These are phyloP conservation scores for Drosophila bunnanda DNA, from an alignment of 2,888 invertebrate species.

Conservation along the genomic window DNA sequence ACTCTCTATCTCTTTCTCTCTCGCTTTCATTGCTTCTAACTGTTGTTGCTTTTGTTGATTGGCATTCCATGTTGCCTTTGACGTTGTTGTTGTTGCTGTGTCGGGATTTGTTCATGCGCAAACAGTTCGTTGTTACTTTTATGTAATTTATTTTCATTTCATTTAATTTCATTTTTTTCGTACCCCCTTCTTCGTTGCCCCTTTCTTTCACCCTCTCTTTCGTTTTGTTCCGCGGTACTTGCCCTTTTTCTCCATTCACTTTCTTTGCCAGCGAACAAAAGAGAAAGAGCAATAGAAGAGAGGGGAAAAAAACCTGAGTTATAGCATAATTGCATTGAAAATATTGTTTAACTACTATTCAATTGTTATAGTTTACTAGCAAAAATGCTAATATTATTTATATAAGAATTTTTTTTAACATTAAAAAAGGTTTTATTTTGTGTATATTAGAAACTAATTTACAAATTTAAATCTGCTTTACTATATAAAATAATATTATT, in stretches of 20 bases:
- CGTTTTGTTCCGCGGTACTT: slow-evolving; percentile 17
- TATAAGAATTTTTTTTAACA: too few relatives aligned
- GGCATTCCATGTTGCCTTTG: slow-evolving; percentile 33
- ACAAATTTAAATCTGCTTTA: too few relatives aligned
- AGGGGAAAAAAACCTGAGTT: slow-evolving; percentile 1
- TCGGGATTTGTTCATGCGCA: slow-evolving; percentile 69
- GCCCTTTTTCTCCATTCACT: slow-evolving; percentile 60
- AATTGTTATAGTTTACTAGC: not conserved
- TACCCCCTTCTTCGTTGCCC: slow-evolving; percentile 28
- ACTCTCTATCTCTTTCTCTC: slow-evolving; percentile 14
- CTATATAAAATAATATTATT: too few relatives aligned
- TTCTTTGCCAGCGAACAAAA: slow-evolving; percentile 58
- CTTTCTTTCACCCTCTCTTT: slow-evolving; percentile 15
- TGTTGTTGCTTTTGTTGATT: slow-evolving; percentile 28
- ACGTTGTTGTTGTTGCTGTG: slow-evolving; percentile 15
- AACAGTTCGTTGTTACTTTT: slow-evolving; percentile 80
- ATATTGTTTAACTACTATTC: not conserved
- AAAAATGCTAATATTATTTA: not conserved
- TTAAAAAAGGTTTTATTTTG: too few relatives aligned
- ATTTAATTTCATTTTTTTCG: slow-evolving; percentile 55
- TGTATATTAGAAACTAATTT: too few relatives aligned
- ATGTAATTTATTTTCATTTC: slow-evolving; percentile 75
- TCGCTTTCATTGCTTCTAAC: slow-evolving; percentile 49
- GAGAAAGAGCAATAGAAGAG: slow-evolving; percentile 1
- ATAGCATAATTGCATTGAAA: slow-evolving; percentile 9